These are phyloP conservation scores for Gobiocypris rarus DNA, from an alignment of 2,113 vertebrate genomes.

Conservation along the genomic window DNA sequence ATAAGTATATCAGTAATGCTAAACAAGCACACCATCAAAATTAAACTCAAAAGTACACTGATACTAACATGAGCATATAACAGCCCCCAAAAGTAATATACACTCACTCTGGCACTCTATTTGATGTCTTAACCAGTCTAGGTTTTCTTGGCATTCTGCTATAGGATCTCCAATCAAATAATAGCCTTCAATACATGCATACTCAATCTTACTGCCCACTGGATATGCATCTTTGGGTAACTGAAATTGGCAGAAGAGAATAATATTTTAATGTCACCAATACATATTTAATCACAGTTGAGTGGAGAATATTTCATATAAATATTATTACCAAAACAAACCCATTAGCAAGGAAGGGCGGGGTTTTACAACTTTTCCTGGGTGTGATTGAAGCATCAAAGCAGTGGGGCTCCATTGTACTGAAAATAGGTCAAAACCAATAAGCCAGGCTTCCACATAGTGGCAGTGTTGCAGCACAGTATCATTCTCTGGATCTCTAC, in stretches of 20 bases:
- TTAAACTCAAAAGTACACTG: not conserved
- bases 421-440: constrained; percentile 56
- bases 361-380: constrained; percentile 78
- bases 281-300: not conserved
- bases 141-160: constrained; percentile 79
- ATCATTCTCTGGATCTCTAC: not conserved
- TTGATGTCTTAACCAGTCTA: constrained; percentile 74
- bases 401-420: constrained; percentile 90
- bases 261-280: not conserved
- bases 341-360: constrained; percentile 84
- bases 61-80: not conserved
- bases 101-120: constrained; percentile 83
- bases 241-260: constrained; percentile 51
- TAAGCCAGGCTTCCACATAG: not conserved
- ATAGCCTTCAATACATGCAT: constrained; percentile 81
- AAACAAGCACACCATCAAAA: too few species aligned
- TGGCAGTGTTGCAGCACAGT: constrained; percentile 28
- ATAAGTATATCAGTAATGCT: too few species aligned
- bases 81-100: not conserved
- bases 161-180: constrained; percentile 78
- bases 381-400: constrained; percentile 79
- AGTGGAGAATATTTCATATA: not conserved
- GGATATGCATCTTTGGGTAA: constrained; percentile 72
- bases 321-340: constrained; percentile 78
- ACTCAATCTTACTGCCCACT: constrained; percentile 80